Evolutionary conservation across 2,113 vertebrate species (phyloP), one percentile per base, ranked within the genome.

Genomic region (Stegostoma tigrinum): DNA sequence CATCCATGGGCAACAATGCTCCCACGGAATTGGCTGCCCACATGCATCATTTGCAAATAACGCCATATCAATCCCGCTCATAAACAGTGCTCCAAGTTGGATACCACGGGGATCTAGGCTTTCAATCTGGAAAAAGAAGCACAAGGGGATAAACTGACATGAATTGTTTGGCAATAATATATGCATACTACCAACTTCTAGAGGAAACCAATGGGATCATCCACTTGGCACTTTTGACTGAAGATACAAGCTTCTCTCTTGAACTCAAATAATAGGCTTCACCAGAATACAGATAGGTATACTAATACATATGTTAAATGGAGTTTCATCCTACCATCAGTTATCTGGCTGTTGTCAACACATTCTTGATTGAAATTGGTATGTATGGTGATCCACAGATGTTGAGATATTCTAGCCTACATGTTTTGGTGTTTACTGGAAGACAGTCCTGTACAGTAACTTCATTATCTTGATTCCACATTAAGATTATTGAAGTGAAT

Each of bases 1-100:
- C 98, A 99, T 99, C 99, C 99, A 99, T 0, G 99, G 99, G 96
- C 99, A 99, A 97, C 99, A 99, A 97, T 99, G 98, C 96, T 99
- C 99, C 99, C 99, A 99, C 1, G 98, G 99, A 96, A 99, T 98
- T 0, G 99, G 99, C 97, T 99, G 99, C 24, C 99, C 99, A 0
- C 99, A 99, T 0, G 98, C 98, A 0, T 99, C 99, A 0, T 99
- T 99, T 94, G 98, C 98, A 96, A 99, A 99, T 96, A 99, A 97
- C 3, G 99, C 98, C 99, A 99, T 99, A 96, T 99, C 99, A 95
- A 99, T 98, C 0, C 99, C 99, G 1, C 98, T 99, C 99, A 99
- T 99, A 97, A 99, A 99, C 95, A 99, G 97, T 96, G 99, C 98
- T 0, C 98, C 99, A 96, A 99, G 98, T 97, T 99, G 99, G 95